phyloP scores from a whole-genome alignment of 2,797 vertebrate genomes.

The Sparidentex hasta region DNA sequence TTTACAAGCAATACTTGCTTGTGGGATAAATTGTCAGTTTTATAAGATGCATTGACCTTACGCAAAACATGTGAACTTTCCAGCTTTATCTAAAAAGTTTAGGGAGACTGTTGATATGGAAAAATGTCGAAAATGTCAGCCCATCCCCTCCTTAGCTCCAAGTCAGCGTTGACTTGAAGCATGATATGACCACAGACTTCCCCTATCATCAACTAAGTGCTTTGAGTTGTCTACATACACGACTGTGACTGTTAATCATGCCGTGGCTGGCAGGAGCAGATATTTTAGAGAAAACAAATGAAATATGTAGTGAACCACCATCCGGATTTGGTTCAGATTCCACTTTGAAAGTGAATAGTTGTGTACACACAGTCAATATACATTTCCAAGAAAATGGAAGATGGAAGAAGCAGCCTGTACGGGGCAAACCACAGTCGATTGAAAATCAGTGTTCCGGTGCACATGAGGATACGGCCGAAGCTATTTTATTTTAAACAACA shows the following conservation, averaged over 20 bases:
- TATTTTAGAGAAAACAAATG: neutral
- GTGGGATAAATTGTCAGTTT: neutral
- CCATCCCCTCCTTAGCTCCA: neutral
- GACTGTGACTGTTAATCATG: slow-evolving; percentile 2
- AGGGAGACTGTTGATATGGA: neutral
- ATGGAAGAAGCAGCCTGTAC: no score
- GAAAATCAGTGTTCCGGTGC: no score
- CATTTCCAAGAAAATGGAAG: neutral
- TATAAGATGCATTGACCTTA: slow-evolving; percentile 4
- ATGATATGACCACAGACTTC: neutral
- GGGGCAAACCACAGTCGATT: no score
- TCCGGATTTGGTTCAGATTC: neutral
- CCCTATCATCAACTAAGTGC: neutral
- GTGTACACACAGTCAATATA: neutral
- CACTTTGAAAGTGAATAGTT: neutral
- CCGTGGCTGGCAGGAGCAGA: neutral
- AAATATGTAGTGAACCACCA: neutral
- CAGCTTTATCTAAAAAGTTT: neutral
- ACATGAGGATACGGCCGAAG: no score
- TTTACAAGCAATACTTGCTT: neutral
- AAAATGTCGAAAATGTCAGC: neutral
- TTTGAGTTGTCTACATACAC: slow-evolving; percentile 11
- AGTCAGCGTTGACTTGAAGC: neutral
- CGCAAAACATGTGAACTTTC: neutral
- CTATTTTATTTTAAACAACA: neutral